Evolutionary conservation across 2,888 invertebrate species (phyloP).

Genomic region (Stramonita haemastoma): DNA sequence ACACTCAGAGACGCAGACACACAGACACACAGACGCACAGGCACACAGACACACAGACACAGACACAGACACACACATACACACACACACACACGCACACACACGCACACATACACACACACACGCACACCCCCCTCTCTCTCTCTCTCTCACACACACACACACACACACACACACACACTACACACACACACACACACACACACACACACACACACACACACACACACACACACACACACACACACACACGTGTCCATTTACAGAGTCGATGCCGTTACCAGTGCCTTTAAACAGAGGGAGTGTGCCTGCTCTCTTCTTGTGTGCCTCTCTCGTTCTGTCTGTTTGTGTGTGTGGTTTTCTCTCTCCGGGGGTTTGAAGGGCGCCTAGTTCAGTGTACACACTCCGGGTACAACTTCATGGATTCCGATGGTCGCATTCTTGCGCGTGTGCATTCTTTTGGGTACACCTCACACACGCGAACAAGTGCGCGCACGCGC

Average conservation of each 20-base stretch:
- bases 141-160: too few species aligned
- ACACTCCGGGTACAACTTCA: too few species aligned
- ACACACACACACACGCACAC: too few species aligned
- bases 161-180: too few species aligned
- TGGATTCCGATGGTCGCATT: too few species aligned
- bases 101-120: too few species aligned
- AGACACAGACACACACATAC: background rate
- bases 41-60: background rate
- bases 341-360: background rate
- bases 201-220: background rate
- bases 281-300: too few species aligned
- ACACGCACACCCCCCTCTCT: too few species aligned
- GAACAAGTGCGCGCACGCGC: background rate
- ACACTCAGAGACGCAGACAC: slow-evolving; percentile 30
- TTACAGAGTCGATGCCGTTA: background rate
- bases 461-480: background rate
- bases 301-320: background rate
- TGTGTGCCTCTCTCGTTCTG: background rate
- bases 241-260: too few species aligned
- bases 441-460: background rate
- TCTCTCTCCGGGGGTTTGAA: too few species aligned
- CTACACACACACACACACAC: too few species aligned
- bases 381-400: too few species aligned
- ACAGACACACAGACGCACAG: slow-evolving; percentile 33
- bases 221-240: background rate